A percentile compares a stretch with the other conserved stretches of the same genome.
phyloP scores from a whole-genome alignment of 23 tunicate species.

The Styela plicata region DNA sequence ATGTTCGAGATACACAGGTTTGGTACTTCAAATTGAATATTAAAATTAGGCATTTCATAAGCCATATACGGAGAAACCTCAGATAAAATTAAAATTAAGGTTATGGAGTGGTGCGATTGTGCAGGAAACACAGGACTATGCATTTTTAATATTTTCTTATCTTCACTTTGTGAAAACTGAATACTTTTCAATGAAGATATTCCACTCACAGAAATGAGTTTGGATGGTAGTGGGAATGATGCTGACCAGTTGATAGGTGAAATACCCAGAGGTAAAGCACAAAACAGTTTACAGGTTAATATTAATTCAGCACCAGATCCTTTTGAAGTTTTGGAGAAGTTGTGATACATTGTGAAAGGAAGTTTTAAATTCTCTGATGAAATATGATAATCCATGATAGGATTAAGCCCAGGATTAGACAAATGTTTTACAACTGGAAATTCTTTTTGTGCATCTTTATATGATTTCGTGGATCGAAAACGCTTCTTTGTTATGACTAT shows the following conservation, averaged over 20 bases:
- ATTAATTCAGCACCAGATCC: not conserved
- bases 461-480: not conserved
- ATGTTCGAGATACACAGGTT: constrained; percentile 21
- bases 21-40: constrained; percentile 22
- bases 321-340: not conserved
- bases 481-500: not conserved
- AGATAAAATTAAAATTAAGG: constrained; percentile 7
- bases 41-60: constrained; percentile 18
- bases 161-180: not conserved
- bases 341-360: constrained; percentile 29
- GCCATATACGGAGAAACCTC: not conserved
- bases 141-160: not conserved
- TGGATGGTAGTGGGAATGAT: constrained; percentile 14
- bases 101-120: constrained; percentile 30
- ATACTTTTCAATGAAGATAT: constrained; percentile 25
- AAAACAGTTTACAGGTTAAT: constrained; percentile 14
- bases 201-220: constrained; percentile 10
- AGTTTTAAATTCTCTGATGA: not conserved
- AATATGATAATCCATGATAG: constrained; percentile 18
- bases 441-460: not conserved
- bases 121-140: constrained; percentile 20
- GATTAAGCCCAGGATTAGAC: constrained; percentile 10
- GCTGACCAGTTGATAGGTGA: constrained; percentile 25
- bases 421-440: constrained; percentile 9
- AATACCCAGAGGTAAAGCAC: constrained; percentile 15